Conservation (phyloP, 1,140 invertebrate genomes). For the Pemphigus obesinymphae region DNA sequence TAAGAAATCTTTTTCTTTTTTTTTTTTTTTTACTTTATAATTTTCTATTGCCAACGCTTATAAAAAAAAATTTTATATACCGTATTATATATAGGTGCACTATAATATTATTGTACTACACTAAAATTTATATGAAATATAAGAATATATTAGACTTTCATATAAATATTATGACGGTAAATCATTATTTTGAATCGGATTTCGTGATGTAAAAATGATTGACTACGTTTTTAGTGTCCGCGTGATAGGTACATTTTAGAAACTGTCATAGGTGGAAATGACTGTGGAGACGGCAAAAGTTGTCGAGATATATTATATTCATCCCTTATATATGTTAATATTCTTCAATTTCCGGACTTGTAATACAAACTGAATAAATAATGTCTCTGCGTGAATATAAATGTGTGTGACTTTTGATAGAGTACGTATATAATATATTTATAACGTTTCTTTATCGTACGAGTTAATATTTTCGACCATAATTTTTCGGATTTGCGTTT, state of each 20-base stretch:
- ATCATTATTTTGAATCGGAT: too few relatives aligned
- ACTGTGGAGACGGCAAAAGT: background rate
- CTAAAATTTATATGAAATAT: too few relatives aligned
- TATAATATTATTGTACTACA: too few relatives aligned
- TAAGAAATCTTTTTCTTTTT: too few relatives aligned
- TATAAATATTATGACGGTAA: too few relatives aligned
- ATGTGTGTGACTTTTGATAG: background rate
- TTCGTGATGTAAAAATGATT: conserved; percentile 8
- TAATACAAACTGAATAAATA: conserved; percentile 7
- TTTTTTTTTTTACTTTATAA: too few relatives aligned
- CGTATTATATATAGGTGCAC: too few relatives aligned
- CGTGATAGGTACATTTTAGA: conserved; percentile 6
- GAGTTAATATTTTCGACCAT: background rate
- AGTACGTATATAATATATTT: background rate
- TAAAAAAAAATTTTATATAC: too few relatives aligned
- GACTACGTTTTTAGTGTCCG: background rate
- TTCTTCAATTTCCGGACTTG: conserved; percentile 27
- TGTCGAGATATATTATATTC: background rate
- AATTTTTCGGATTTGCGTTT: background rate
- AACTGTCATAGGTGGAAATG: background rate
- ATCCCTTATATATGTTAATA: conserved; percentile 18
- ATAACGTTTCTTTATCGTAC: background rate
- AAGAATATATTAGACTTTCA: too few relatives aligned
- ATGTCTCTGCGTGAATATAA: conserved; percentile 1
- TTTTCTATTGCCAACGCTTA: too few relatives aligned